Conservation (phyloP, 2,113 vertebrate species). For the Coptodon rendalli region DNA sequence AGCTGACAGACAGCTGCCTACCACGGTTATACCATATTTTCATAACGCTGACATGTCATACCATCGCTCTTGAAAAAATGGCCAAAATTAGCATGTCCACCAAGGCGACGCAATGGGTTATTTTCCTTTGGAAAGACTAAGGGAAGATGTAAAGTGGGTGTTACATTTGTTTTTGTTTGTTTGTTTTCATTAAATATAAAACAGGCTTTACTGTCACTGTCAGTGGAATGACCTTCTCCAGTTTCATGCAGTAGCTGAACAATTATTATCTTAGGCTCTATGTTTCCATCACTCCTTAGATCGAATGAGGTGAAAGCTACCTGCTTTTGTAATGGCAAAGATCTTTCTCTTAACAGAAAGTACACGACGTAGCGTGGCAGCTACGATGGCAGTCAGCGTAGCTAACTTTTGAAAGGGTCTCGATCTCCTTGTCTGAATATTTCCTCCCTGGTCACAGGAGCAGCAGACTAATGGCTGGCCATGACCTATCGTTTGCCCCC, state of each 20-base stretch:
- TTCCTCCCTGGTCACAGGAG: slow-evolving; percentile 2
- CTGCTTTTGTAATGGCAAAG: neutral
- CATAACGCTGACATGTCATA: neutral
- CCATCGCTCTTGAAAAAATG: neutral
- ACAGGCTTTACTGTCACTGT: neutral
- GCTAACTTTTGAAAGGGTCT: slow-evolving; percentile 21
- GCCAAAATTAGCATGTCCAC: neutral
- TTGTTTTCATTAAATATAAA: neutral
- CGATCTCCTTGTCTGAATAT: slow-evolving; percentile 26
- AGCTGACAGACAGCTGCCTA: neutral
- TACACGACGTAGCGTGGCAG: neutral
- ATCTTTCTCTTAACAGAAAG: neutral
- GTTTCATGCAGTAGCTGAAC: neutral
- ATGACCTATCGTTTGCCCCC: slow-evolving; percentile 33
- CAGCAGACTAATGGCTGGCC: slow-evolving; percentile 44
- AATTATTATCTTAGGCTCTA: neutral
- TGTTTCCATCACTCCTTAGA: neutral
- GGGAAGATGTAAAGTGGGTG: neutral
- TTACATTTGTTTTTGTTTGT: neutral
- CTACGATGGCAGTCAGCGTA: neutral
- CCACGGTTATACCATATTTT: neutral
- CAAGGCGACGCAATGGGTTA: neutral
- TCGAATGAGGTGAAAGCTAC: neutral
- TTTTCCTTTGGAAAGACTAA: neutral
- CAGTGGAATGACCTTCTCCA: slow-evolving; percentile 3